Base-by-base conservation (phyloP, 1,140 invertebrate species). In the Nymphalis io region DNA sequence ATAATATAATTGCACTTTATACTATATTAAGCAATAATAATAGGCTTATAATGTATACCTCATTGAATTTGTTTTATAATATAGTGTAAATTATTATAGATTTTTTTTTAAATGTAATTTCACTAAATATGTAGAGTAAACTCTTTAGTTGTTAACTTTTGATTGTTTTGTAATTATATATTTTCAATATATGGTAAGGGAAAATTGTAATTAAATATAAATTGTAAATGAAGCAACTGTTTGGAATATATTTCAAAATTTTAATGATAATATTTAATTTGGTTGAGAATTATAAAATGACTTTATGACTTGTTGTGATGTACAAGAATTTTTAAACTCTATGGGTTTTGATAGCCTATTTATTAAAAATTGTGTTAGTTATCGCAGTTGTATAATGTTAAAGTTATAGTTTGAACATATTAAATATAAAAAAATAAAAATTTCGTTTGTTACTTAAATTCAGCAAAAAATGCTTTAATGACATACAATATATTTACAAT, bases 241-340 rank as follows among this genome's bases (percentile, higher is more conserved):
- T 15, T n/a, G 42, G 42, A 15, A 16, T 4, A 15, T 16, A 46
- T 46, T 46, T 46, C 42, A 46, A 42, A 42, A 57, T 20, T 59
- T 23, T 33, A 23, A 27, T 58, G 33, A 44, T 59, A 23, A 38
- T 40, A 40, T 66, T 66, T n/a, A 39, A 46, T 46, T 60, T 60
- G 18, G 11, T 61, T 68, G 12, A 69, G 12, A 61, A 27, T 18
- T 57, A 46, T 51, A 69, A 55, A 48, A 38, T 53, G 51, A 57
- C 57, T 60, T 38, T 62, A 61, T 38, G 58, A 62, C 39, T 55
- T 55, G 67, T 62, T 69, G 60, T 53, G 48, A 62, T 69, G 48
- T 69, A 69, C 51, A 69, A 69, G 13, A 69, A 57, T 57, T 57
- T 33, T 57, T 58, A 62, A 42, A 62, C 48, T 51, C 67, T 69